Base-by-base conservation (phyloP, 2,888 invertebrate genomes). In the Philhelius pedissequus region DNA sequence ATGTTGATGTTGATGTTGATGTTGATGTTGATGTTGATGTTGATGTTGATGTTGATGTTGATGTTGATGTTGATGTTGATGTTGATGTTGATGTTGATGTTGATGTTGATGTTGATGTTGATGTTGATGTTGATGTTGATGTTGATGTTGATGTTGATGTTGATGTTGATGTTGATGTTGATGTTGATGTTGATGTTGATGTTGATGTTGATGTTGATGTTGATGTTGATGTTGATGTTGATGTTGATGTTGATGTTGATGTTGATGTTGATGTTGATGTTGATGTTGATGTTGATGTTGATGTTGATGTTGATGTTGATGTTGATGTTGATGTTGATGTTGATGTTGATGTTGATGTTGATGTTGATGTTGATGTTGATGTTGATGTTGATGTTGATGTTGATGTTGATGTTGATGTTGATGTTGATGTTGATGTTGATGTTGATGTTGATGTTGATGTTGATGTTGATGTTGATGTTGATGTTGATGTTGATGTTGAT, bases 61-160 rank as follows among this genome's bases (percentile, higher is more conserved):
- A 54, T 54, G 52, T n/a, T 54, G 52, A 52, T 52, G 52, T 25
- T 52, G 27, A 27, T 52, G 50, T 22, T 52, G 50, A 52, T 52
- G 50, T 22, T 52, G 50, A 52, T 52, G 50, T 22, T 52, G 50
- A 52, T 52, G 50, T 22, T 52, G 50, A 52, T 52, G 50, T 22
- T 52, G 50, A 52, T 52, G 50, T 22, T 52, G 50, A 52, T 52
- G 50, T 22, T 52, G 50, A 52, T 52, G 50, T 22, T 52, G 50
- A 52, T 52, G 50, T 22, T 52, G 50, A 52, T 52, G 50, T 22
- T 52, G 50, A 52, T 52, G 50, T 22, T 52, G 50, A 52, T 52
- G 50, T 22, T 52, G 50, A 52, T 52, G 50, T 22, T 52, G 50
- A 50, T 50, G 50, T 22, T 52, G 50, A 52, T 52, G 50, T 22